These are phyloP conservation scores for Tetragnatha versicolor DNA, from an alignment of 1,140 invertebrate species.

Conservation along the genomic window DNA sequence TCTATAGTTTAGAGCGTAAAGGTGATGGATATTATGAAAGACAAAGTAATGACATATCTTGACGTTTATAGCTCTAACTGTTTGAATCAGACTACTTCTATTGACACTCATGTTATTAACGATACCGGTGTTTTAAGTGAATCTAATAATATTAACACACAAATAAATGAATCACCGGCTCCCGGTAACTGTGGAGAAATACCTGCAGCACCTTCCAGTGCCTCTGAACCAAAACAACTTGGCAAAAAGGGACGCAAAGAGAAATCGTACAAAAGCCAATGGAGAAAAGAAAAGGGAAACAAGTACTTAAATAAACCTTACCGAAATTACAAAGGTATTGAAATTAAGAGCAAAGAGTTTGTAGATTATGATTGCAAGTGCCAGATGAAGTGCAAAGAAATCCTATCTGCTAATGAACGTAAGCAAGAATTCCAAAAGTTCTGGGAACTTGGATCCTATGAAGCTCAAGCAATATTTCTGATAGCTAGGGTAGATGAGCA, in stretches of 20 bases:
- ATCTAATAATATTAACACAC: neutral
- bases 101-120: neutral
- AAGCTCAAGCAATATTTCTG: conserved; percentile 45
- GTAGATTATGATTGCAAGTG: conserved; percentile 43
- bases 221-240: neutral
- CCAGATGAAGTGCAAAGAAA: conserved; percentile 37
- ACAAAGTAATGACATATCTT: conserved; percentile 15
- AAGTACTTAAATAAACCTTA: conserved; percentile 50
- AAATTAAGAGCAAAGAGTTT: conserved; percentile 51
- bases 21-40: conserved; percentile 34
- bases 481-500: conserved; percentile 46
- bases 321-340: conserved; percentile 46
- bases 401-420: conserved; percentile 21
- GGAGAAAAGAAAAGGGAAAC: conserved; percentile 44
- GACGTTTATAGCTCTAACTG: conserved; percentile 14
- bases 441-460: conserved; percentile 47
- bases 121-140: neutral
- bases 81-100: neutral
- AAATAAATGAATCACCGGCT: neutral
- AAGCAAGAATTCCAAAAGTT: conserved; percentile 45
- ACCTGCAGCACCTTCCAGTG: neutral
- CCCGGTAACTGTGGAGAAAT: neutral
- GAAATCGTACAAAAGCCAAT: conserved; percentile 44
- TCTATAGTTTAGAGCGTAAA: too few species aligned
- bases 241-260: conserved; percentile 17